Evolutionary conservation across 1,140 invertebrate genomes (phyloP), one percentile per base, ranked within the genome.

Genomic region (fruit fly (Drosophila melanogaster)): DNA sequence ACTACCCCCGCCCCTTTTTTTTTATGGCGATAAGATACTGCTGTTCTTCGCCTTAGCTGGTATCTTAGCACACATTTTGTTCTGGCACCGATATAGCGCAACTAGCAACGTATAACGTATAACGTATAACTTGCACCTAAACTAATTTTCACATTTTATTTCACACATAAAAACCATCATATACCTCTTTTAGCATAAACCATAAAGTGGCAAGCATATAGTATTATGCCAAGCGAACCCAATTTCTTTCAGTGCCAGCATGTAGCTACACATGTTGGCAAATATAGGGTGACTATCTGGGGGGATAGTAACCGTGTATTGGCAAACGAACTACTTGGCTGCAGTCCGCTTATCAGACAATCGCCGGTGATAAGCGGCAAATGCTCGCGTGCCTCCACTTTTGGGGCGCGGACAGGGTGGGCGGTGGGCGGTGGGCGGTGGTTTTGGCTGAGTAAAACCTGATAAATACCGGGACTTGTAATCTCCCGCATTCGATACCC

Each of bases 341-440:
- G 51, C 75, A 67, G 57, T 12, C 11, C 24, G 43, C 47, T 85
- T 81, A 86, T 86, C 83, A 81, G 57, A 38, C 47, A 58, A 79
- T 58, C 44, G 38, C 53, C 51, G 46, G 74, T 72, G 80, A 85
- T 85, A 85, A 87, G 77, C 69, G 30, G 30, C 54, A 60, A 86
- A 71, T 67, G 78, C 69, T 85, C 81, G 83, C 81, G 81, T 85
- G 81, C 81, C 81, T 77, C 46, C 33, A 33, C 43, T 54, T 33
- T n/a, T 4, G 26, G 38, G 43, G 47, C 10, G 33, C 17, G 56
- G 46, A 44, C 22, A 26, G 40, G n/a, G n/a, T n/a, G n/a, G n/a
- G n/a, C n/a, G n/a, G 35, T 17, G 58, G 75, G 41, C 26, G 37
- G 35, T 22, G 38, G 8, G 49, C 17, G 41, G 40, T 22, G 19